phyloP scores from a whole-genome alignment of 1,140 invertebrate genomes.

The Bombyx mori region ASM3026992v2 NC_085129.1:15719001-15719500 shows the following conservation, averaged over 20 bases:
- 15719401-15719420: constrained; percentile 58
- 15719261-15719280: constrained; percentile 14
- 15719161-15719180: constrained; percentile 81
- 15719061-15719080: not conserved
- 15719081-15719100: constrained; percentile 30
- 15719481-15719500: too few relatives aligned
- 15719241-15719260: constrained; percentile 32
- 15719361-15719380: constrained; percentile 56
- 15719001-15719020: constrained; percentile 54
- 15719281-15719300: constrained; percentile 23
- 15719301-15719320: constrained; percentile 49
- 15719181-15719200: constrained; percentile 83
- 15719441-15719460: constrained; percentile 24
- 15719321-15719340: constrained; percentile 39
- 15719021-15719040: not conserved
- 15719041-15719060: not conserved
- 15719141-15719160: constrained; percentile 69
- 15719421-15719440: constrained; percentile 43
- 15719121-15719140: constrained; percentile 47
- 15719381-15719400: constrained; percentile 52
- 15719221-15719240: constrained; percentile 73
- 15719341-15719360: constrained; percentile 76
- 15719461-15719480: constrained; percentile 31
- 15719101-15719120: constrained; percentile 63
- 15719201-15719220: constrained; percentile 73